Percentiles rank a stretch among this genome's conserved stretches.
phyloP scores from a whole-genome alignment of 2,113 vertebrate species.

The Phalacrocorax carbo region DNA sequence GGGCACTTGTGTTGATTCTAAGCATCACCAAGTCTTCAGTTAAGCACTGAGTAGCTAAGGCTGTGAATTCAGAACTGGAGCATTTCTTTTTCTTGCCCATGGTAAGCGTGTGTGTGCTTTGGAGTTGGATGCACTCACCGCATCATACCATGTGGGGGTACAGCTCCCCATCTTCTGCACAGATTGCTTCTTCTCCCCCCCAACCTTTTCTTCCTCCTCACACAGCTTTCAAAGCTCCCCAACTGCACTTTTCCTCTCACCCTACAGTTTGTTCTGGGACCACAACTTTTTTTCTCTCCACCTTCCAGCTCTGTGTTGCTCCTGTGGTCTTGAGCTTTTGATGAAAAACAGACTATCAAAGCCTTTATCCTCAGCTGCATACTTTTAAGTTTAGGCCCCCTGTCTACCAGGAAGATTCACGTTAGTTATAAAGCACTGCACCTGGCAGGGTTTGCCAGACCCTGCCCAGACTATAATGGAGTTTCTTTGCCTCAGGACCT shows the following conservation, averaged over 20 bases:
- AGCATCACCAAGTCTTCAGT: neutral
- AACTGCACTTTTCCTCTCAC: neutral
- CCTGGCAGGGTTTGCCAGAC: constrained; percentile 9
- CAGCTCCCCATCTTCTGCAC: neutral
- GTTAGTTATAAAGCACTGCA: neutral
- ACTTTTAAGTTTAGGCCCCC: neutral
- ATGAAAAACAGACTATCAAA: neutral
- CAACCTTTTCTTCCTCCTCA: neutral
- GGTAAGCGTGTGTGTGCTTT: neutral
- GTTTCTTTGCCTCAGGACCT: constrained; percentile 42
- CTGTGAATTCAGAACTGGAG: neutral
- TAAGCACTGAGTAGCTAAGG: neutral
- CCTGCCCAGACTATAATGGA: constrained; percentile 36
- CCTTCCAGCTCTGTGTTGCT: neutral
- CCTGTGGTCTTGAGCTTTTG: neutral
- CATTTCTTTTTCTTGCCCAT: neutral
- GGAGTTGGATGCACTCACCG: neutral
- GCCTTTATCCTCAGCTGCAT: neutral
- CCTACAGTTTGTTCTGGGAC: neutral
- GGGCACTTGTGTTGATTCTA: neutral
- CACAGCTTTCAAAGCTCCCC: neutral
- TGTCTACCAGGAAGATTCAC: neutral
- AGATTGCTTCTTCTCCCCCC: neutral
- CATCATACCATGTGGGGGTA: neutral
- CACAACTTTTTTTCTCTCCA: neutral